Evolutionary conservation across 2,888 invertebrate species (phyloP).

Genomic region (Macrosiphum euphorbiae): DNA sequence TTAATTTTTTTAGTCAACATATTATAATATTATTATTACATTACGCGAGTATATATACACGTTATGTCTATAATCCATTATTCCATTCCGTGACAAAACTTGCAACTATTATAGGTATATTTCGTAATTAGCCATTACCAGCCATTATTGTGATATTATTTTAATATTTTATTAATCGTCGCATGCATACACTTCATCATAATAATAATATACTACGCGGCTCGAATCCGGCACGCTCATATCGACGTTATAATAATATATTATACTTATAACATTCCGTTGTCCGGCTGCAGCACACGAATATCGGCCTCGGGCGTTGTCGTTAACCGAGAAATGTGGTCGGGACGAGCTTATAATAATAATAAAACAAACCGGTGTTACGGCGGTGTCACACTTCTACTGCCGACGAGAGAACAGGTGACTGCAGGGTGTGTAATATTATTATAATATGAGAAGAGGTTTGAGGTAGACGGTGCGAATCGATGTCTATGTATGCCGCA

Average conservation of each 20-base stretch:
- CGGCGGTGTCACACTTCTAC: constrained; percentile 11
- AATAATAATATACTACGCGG: background rate
- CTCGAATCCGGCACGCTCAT: constrained; percentile 27
- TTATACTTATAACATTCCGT: constrained; percentile 41
- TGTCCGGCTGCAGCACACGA: constrained; percentile 6
- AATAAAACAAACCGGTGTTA: constrained; percentile 58
- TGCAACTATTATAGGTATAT: background rate
- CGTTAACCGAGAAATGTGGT: constrained; percentile 60
- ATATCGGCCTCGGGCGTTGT: constrained; percentile 41
- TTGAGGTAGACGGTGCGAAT: background rate
- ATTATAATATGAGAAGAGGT: background rate
- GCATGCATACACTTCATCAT: background rate
- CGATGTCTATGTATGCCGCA: background rate
- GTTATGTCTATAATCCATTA: background rate
- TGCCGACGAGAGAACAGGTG: background rate
- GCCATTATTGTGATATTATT: background rate
- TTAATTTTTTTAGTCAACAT: background rate
- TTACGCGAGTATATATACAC: background rate
- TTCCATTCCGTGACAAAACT: constrained; percentile 27
- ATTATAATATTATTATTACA: background rate
- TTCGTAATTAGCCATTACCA: background rate
- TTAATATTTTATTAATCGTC: background rate
- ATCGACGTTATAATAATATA: constrained; percentile 26
- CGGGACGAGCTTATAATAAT: constrained; percentile 51
- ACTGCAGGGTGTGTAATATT: background rate